Percentiles rank a stretch among this genome's conserved stretches.
phyloP scores from a whole-genome alignment of 2,888 invertebrate species.

The Lapara coniferarum region DNA sequence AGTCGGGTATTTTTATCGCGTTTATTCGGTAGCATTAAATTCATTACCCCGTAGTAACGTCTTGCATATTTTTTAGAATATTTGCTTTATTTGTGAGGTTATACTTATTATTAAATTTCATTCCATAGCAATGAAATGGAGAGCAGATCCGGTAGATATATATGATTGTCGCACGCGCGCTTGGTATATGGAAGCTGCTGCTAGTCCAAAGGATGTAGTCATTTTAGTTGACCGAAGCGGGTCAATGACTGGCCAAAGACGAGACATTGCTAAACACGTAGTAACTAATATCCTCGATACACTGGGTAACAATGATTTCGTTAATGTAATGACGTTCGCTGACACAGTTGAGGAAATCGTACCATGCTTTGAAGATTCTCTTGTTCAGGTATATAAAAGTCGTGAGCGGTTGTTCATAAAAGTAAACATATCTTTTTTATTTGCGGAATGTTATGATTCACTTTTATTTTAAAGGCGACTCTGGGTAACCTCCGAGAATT shows the following conservation, averaged over 20 bases:
- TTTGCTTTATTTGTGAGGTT: background rate
- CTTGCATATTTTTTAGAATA: background rate
- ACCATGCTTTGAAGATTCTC: constrained; percentile 93
- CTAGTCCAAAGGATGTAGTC: constrained; percentile 97
- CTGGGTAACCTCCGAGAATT: constrained; percentile 92
- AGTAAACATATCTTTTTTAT: background rate
- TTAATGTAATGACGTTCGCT: constrained; percentile 97
- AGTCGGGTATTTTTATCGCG: background rate
- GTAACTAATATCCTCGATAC: constrained; percentile 96
- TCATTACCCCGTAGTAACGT: background rate
- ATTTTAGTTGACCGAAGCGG: constrained; percentile 95
- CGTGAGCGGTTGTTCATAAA: background rate
- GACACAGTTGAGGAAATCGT: constrained; percentile 91
- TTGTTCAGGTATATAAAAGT: constrained; percentile 89
- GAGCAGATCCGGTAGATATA: constrained; percentile 92
- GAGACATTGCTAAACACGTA: constrained; percentile 95
- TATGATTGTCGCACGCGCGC: constrained; percentile 97
- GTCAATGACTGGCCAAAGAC: constrained; percentile 94
- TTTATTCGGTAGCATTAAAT: constrained; percentile 1
- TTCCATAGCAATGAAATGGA: constrained; percentile 88
- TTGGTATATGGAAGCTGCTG: constrained; percentile 99
- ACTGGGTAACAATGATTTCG: constrained; percentile 98
- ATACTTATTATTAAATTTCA: background rate
- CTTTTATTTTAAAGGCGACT: constrained; percentile 86
- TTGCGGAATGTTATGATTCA: constrained; percentile 17